Base-by-base conservation (phyloP, 92 coral and sea anemone species). In the Epizoanthus ramosus region DNA sequence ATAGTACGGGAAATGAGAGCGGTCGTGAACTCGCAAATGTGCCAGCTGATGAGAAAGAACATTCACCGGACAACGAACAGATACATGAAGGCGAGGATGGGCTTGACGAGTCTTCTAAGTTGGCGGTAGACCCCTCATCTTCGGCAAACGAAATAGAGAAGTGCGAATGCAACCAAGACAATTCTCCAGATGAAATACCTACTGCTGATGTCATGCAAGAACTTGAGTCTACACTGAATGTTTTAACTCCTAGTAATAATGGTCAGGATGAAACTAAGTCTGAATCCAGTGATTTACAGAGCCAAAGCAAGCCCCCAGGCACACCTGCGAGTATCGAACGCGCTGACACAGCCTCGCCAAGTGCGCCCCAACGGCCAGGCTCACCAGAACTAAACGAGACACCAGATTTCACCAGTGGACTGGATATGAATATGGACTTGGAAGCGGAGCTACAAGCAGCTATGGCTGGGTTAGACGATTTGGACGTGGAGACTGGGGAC, bases 351-450 rank as follows among this genome's bases (percentile, higher is more conserved):
- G 22, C 65, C 6, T 75, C 43, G 18, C 67, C 63, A 12, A 65
- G n/a, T 43, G 87, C 86, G 66, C 80, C 91, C 39, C 93, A 87
- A 10, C 91, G 90, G 24, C 93, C 98, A 64, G 94, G 87, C 24
- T 89, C 98, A 31, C 94, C 94, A 15, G 97, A 91, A 23, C 39
- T 88, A 17, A 67, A 68, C 52, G 85, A 85, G 54, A 88, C 71
- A 15, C 91, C 87, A 22, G 97, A 93, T 70, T 93, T 93, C 85
- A 88, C 97, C 21, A 90, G 85, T 45, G 97, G 97, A 61, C 70
- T 93, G 66, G 97, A 93, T 75, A 61, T 93, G 84, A 85, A 63
- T 66, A 71, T 93, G 31, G 94, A 91, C 79, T 79, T 93, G 15
- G 92, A 88, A 13, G 92, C 94, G 28, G 92, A 93, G 77, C 54